A percentile compares a stretch with the other conserved stretches of the same genome.
Conservation (phyloP, 2,888 invertebrate genomes). For the Alloscopus bannaensis region DNA sequence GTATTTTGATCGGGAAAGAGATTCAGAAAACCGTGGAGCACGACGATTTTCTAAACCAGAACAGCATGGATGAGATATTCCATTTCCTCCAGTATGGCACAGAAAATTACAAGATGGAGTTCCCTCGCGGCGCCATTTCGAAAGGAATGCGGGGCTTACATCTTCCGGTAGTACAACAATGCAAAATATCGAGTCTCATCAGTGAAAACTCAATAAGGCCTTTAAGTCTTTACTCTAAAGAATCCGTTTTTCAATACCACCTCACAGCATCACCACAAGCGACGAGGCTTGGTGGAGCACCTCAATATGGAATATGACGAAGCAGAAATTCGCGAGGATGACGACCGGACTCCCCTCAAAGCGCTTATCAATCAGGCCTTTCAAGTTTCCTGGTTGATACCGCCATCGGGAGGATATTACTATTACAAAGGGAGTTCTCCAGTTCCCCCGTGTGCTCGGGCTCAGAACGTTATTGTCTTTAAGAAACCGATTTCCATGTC, state of each 20-base stretch:
- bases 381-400: slow-evolving; percentile 49
- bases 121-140: neutral
- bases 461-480: slow-evolving; percentile 38
- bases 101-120: neutral
- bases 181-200: neutral
- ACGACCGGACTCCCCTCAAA: neutral
- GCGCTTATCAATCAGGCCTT: slow-evolving; percentile 2
- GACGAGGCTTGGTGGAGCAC: neutral
- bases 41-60: neutral
- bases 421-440: slow-evolving; percentile 43
- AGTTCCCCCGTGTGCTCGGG: slow-evolving; percentile 38
- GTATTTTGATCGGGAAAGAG: too few relatives aligned
- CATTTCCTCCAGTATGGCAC: neutral
- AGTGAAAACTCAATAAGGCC: neutral
- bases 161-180: neutral
- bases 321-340: neutral
- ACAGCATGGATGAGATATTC: slow-evolving; percentile 10
- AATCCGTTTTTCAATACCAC: neutral
- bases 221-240: neutral
- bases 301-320: slow-evolving; percentile 7
- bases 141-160: neutral
- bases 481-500: slow-evolving; percentile 38
- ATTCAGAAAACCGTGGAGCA: neutral
- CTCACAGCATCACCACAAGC: neutral
- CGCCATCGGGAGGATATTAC: slow-evolving; percentile 36